Evolutionary conservation across 2,888 invertebrate genomes (phyloP).

Genomic region (Selenia dentaria): DNA sequence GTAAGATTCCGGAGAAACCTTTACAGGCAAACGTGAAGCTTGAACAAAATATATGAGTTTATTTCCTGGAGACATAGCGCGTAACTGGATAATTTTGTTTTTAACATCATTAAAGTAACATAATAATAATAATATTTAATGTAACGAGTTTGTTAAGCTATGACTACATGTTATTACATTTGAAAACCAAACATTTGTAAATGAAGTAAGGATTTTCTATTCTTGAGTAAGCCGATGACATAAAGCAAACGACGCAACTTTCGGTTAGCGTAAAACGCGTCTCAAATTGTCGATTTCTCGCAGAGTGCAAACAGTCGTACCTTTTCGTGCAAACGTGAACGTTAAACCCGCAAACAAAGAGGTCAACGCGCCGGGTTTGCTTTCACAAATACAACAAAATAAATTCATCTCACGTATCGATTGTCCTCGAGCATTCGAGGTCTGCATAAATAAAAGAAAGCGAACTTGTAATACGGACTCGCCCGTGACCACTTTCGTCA

Average conservation of each 20-base stretch:
- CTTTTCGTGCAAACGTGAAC: slow-evolving; percentile 76
- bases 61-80: too few species aligned
- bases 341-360: slow-evolving; percentile 61
- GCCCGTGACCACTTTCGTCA: slow-evolving; percentile 69
- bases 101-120: too few species aligned
- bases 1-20: too few species aligned
- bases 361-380: slow-evolving; percentile 79
- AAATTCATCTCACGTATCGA: slow-evolving; percentile 84
- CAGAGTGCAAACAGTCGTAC: slow-evolving; percentile 54
- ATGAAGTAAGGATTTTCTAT: slow-evolving; percentile 11
- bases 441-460: slow-evolving; percentile 82
- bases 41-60: too few species aligned
- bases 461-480: slow-evolving; percentile 70
- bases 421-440: slow-evolving; percentile 77
- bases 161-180: neutral
- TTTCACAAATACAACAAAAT: slow-evolving; percentile 84
- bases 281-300: slow-evolving; percentile 61
- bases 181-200: neutral
- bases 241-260: slow-evolving; percentile 42
- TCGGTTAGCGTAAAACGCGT: slow-evolving; percentile 64
- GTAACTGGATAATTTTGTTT: too few species aligned
- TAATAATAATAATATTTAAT: neutral
- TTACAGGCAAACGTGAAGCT: too few species aligned
- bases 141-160: too few species aligned
- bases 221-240: slow-evolving; percentile 35